Conservation (phyloP, 2,797 vertebrate species). For the Emys orbicularis region DNA sequence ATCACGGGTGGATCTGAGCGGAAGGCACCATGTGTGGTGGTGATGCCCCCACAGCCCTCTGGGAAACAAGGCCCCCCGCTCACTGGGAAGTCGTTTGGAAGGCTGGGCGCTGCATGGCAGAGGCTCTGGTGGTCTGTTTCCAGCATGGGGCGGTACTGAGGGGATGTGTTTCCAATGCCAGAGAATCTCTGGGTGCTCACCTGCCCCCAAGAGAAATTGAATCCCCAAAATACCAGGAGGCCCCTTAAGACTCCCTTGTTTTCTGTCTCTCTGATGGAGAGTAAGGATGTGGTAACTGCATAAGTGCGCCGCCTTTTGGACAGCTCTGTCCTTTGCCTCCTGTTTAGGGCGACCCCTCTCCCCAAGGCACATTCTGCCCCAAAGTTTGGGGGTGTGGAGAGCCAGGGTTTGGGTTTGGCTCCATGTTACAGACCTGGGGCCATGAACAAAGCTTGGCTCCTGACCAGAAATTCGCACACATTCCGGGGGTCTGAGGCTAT, state of each 20-base stretch:
- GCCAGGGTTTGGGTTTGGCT: neutral
- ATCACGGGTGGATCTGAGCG: neutral
- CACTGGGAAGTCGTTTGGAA: neutral
- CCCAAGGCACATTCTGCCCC: neutral
- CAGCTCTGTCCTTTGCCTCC: neutral
- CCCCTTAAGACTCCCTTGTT: neutral
- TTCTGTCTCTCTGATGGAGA: neutral
- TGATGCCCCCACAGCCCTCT: neutral
- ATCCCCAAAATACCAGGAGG: neutral
- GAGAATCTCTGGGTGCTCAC: neutral
- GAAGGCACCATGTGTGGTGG: neutral
- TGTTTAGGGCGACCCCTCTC: neutral
- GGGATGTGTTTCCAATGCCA: neutral
- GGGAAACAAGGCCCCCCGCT: neutral
- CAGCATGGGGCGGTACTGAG: neutral
- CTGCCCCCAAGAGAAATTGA: neutral
- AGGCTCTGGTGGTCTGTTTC: neutral
- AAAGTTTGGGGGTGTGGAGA: neutral
- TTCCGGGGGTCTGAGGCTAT: neutral
- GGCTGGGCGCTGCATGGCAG: neutral
- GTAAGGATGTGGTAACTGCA: neutral
- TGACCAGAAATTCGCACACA: fast-evolving
- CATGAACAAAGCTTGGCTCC: neutral
- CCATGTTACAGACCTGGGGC: neutral
- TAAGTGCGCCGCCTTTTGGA: neutral